Base-by-base conservation (phyloP, 2,797 vertebrate species). In the Microctenopoma stevenorrisi region DNA sequence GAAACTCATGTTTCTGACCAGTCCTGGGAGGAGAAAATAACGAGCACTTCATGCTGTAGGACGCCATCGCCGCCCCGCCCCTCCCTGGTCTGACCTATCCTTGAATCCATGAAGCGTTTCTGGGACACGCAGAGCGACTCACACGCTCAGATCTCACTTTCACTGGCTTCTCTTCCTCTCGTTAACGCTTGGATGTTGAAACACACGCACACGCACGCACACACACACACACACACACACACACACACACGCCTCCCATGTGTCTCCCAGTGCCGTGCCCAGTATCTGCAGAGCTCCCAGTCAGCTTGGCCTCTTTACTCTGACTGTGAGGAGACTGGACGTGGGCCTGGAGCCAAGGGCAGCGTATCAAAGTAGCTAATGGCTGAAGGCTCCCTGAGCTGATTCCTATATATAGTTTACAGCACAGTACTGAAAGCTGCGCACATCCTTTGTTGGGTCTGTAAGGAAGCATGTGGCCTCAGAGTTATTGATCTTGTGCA, bases 291-390 rank as follows among this genome's bases (percentile, higher is more conserved):
- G 54, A 2, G 25, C 59, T 68, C 48, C 55, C 70, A n/a, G 55
- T 72, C 49, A 66, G 43, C 72, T 63, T 79, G 85, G 84, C 89
- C 86, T 87, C 13, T 90, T 84, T 26, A 26, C 68, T 78, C 48
- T 1, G 26, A 25, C 55, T 22, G 49, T 54, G 64, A 22, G 63
- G 64, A 78, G 68, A 9, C 58, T 78, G 65, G 69, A 73, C 12
- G 12, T 35, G 22, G 49, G 64, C 57, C 71, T 49, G 67, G 30
- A 81, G 74, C 72, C 74, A 14, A 53, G 70, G 76, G 67, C 64
- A 64, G 71, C 57, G 64, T 64, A 76, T 86, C 73, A 82, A 67
- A 81, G 76, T 8, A 43, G 25, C 77, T 86, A 67, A 82, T 73
- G 72, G 67, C 59, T 76, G 28, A 79, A 51, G 47, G 70, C 70